phyloP scores from a whole-genome alignment of 2,113 vertebrate genomes.

The Morone chrysops region DNA sequence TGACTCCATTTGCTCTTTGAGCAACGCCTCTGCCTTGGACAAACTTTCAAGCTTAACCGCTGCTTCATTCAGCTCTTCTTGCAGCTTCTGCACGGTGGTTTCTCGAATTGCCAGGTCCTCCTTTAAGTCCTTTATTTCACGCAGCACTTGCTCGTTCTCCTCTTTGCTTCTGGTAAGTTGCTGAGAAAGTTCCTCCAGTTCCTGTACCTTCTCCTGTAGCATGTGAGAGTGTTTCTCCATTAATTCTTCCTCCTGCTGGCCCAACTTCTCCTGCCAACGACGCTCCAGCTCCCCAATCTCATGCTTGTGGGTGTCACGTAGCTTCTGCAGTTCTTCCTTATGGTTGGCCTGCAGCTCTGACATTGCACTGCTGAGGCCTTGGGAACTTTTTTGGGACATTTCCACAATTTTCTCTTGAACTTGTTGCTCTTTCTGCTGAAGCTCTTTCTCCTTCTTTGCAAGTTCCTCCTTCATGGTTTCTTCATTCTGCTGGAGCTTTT shows the following conservation, averaged over 20 bases:
- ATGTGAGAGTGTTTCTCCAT: constrained; percentile 83
- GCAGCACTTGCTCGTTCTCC: constrained; percentile 83
- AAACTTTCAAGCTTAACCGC: constrained; percentile 80
- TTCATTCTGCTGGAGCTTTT: constrained; percentile 91
- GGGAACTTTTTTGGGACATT: constrained; percentile 89
- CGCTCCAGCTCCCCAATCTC: constrained; percentile 81
- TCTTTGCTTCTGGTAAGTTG: constrained; percentile 78
- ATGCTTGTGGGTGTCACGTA: constrained; percentile 80
- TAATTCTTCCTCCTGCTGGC: constrained; percentile 87
- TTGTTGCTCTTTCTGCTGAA: constrained; percentile 90
- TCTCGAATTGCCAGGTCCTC: constrained; percentile 86
- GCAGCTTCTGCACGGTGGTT: constrained; percentile 85
- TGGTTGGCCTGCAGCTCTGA: constrained; percentile 91
- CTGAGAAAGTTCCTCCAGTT: constrained; percentile 84
- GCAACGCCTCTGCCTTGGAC: constrained; percentile 81
- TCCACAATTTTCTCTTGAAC: constrained; percentile 90
- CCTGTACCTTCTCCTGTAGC: constrained; percentile 88
- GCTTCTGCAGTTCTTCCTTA: constrained; percentile 88
- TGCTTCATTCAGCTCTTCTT: constrained; percentile 87
- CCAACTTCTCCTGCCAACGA: constrained; percentile 86
- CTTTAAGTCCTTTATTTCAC: constrained; percentile 82
- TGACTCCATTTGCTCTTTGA: constrained; percentile 86
- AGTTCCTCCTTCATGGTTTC: constrained; percentile 90
- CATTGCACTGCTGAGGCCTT: constrained; percentile 86
- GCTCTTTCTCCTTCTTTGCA: constrained; percentile 88